Evolutionary conservation across 2,797 vertebrate species (phyloP), one percentile per base, ranked within the genome.

Genomic region (Pseudochromis fuscus): DNA sequence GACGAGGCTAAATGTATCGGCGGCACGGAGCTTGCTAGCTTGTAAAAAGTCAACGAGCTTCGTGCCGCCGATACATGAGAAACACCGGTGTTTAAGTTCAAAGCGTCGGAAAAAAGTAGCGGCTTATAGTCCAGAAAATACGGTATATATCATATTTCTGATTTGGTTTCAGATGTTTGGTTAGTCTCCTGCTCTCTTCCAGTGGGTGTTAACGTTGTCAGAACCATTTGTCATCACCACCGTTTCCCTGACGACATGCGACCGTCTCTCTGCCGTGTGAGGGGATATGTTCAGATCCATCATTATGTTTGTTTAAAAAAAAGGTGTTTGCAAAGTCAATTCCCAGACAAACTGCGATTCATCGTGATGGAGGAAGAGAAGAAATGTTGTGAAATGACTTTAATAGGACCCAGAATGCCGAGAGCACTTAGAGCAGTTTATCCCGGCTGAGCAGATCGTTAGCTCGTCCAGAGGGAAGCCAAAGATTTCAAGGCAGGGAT

Each of bases 351-450:
- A 16, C 37, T 51, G 50, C 0, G 13, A 33, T 45, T 19, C 11
- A n/a, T n/a, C n/a, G 9, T 42, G 38, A 13, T 7, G 24, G 11
- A 25, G 24, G 5, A 56, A 51, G 27, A 48, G 38, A n/a, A 35
- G 4, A 1, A 52, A 50, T 28, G 21, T 53, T 18, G 52, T 31
- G 19, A 74, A 67, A 63, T 71, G 4, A 57, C 28, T 21, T 37
- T n/a, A 33, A 63, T 3, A 31, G n/a, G 31, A 35, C 7, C 45
- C 49, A 30, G 38, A 45, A 37, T 31, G 55, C 60, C 7, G 63
- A 67, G 48, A 66, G 63, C 63, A 48, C 45, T 63, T 38, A 19
- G 30, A 68, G 50, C 56, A 35, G 56, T 73, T 79, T 69, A 53
- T 66, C 24, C 55, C 2, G 4, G 28, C 60, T 66, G 67, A 83